Evolutionary conservation across 2,113 vertebrate genomes (phyloP), one percentile per base, ranked within the genome.

Genomic region (Podocnemis expansa): DNA sequence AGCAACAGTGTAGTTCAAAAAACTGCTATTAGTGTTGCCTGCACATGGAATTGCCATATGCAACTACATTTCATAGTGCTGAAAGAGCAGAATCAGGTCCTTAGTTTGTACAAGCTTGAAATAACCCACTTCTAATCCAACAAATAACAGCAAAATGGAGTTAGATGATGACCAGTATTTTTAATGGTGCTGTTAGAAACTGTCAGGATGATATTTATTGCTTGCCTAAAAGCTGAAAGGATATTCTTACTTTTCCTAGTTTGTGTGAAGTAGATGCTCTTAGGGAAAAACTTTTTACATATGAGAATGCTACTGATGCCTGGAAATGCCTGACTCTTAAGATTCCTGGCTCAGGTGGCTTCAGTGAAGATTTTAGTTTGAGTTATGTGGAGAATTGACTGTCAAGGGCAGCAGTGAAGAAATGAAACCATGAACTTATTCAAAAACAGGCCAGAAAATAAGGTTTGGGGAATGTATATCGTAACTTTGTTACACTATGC

Each of bases 281-380:
- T 87, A 67, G 52, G 25, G 41, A 90, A 25, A 52, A 2, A 7
- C 79, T 60, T 63, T 76, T 82, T 70, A 78, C 83, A 95, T 94
- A 87, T 41, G 49, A 85, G 76, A 80, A 54, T 41, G 34, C 51
- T 34, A 47, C 31, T 55, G 29, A 49, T 88, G 60, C 22, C 25
- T 83, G 79, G 85, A 90, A 93, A 91, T 92, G 84, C 29, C 22
- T 94, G 54, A 2, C 41, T 85, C 55, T 47, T 85, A 63, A 93
- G 31, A 87, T 12, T 76, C 45, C 52, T 84, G 45, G 47, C 51
- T 85, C 38, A 94, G 82, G 89, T 95, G 76, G 78, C 41, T 91
- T 88, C 58, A 94, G 67, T 84, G 52, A 92, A 84, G 1, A 21
- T 7, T 19, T 80, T 82, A 89, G 87, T 85, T 6, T 7, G 24